Conservation (phyloP, 1,140 invertebrate species). For the Drosophila bifasciata region DNA sequence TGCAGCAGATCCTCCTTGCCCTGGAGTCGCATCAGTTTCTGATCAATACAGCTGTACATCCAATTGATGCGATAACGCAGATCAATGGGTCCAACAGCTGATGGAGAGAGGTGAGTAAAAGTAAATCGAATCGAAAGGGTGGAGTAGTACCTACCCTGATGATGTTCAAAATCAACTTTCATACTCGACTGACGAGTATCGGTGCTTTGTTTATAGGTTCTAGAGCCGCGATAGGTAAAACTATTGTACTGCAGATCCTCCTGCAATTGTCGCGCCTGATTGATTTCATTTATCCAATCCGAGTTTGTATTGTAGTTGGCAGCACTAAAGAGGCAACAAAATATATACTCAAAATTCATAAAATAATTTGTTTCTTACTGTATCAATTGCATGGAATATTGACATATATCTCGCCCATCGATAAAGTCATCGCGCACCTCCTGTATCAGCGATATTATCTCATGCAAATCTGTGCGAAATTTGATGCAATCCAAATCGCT, state of each 20-base stretch:
- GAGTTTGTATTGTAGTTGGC: slow-evolving; percentile 21
- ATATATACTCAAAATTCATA: no score
- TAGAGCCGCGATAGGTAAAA: no score
- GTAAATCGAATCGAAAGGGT: background rate
- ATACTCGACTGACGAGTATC: background rate
- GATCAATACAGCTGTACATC: slow-evolving; percentile 39
- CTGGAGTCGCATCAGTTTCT: slow-evolving; percentile 4
- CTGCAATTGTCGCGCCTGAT: background rate
- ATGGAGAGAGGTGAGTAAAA: background rate
- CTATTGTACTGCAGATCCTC: background rate
- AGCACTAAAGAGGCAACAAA: slow-evolving; percentile 17
- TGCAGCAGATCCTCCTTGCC: slow-evolving; percentile 19
- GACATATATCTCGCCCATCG: slow-evolving; percentile 16
- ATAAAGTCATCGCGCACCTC: slow-evolving; percentile 22
- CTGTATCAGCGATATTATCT: slow-evolving; percentile 33
- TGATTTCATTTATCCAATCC: slow-evolving; percentile 25
- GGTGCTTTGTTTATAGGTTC: background rate
- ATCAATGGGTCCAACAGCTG: slow-evolving; percentile 48
- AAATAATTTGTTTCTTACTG: slow-evolving; percentile 16
- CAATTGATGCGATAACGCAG: slow-evolving; percentile 54
- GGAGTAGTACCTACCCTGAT: background rate
- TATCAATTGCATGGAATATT: background rate
- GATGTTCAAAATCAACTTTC: background rate
- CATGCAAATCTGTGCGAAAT: slow-evolving; percentile 38
- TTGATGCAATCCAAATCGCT: slow-evolving; percentile 50